A percentile compares a stretch with the other conserved stretches of the same genome.
phyloP scores from a whole-genome alignment of 2,113 vertebrate species.

The Pantherophis guttatus region DNA sequence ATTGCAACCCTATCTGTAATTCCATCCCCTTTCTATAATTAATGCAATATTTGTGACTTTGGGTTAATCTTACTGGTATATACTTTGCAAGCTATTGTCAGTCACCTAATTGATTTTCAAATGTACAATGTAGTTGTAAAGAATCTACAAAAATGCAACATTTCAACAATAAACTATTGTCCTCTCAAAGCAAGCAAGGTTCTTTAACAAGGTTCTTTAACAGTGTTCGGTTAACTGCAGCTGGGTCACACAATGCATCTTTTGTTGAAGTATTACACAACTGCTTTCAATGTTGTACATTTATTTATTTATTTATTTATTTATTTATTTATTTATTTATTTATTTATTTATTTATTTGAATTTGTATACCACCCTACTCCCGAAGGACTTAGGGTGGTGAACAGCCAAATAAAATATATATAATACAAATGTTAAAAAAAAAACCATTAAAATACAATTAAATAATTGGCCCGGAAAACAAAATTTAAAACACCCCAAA shows the following conservation, averaged over 20 bases:
- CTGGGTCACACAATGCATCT: background rate
- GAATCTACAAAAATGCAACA: background rate
- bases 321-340: too few species aligned
- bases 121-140: background rate
- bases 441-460: too few species aligned
- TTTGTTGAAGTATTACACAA: background rate
- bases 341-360: too few species aligned
- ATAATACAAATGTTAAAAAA: too few species aligned
- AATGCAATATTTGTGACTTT: background rate
- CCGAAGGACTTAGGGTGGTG: too few species aligned
- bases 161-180: background rate
- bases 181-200: background rate
- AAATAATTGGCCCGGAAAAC: too few species aligned
- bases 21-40: background rate
- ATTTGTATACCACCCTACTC: too few species aligned
- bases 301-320: too few species aligned
- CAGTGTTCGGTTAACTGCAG: background rate
- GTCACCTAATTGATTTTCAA: background rate
- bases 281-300: background rate
- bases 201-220: background rate
- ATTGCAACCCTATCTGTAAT: background rate
- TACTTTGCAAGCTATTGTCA: background rate
- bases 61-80: background rate
- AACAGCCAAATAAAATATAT: too few species aligned
- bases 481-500: too few species aligned